phyloP scores from a whole-genome alignment of 2,113 vertebrate genomes.

The Onychostoma macrolepis region DNA sequence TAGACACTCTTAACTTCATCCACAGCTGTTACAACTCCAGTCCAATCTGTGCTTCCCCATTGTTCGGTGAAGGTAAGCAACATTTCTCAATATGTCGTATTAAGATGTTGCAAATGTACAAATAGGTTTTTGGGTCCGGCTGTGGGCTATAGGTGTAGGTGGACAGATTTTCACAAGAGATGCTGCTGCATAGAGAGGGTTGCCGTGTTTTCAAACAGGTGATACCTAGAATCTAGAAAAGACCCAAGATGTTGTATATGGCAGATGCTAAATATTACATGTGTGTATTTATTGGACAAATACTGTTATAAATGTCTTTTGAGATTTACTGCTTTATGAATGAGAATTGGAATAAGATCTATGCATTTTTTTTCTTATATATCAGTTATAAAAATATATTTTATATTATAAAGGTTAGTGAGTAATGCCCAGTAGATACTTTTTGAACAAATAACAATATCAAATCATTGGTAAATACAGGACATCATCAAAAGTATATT shows the following conservation, averaged over 20 bases:
- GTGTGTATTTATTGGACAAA: background rate
- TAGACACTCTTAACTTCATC: constrained; percentile 62
- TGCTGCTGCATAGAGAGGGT: background rate
- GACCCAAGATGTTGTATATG: background rate
- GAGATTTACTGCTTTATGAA: background rate
- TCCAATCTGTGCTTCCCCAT: background rate
- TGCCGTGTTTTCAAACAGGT: constrained; percentile 42
- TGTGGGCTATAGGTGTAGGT: background rate
- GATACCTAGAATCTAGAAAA: constrained; percentile 13
- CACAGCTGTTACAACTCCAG: constrained; percentile 55
- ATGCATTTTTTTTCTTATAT: background rate
- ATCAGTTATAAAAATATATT: background rate
- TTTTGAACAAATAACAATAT: background rate
- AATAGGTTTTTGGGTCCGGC: background rate
- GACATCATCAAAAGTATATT: background rate
- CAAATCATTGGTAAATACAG: background rate
- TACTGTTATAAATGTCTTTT: background rate
- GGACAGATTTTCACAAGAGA: background rate
- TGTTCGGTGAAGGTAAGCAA: constrained; percentile 5
- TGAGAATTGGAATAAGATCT: background rate
- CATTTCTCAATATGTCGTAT: background rate
- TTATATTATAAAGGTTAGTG: background rate
- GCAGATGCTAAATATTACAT: background rate
- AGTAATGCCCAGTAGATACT: background rate
- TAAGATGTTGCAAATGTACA: background rate